Conservation (phyloP, 2,888 invertebrate species). For the Tinea pellionella region DNA sequence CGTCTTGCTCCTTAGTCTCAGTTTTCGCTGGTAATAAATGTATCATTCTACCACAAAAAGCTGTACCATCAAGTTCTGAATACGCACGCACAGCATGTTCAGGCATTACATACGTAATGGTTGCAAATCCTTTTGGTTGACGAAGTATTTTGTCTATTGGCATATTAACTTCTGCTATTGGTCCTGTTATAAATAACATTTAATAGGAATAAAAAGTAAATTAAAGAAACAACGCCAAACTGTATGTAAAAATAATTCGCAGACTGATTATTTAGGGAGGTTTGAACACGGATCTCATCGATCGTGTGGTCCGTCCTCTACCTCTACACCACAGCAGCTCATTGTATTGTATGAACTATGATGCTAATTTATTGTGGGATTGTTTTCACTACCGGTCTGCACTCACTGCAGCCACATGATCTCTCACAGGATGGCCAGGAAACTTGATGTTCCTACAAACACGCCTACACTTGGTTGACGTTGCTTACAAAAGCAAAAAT, state of each 20-base stretch:
- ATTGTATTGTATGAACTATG: too few relatives aligned
- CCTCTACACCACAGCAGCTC: too few relatives aligned
- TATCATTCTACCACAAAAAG: slow-evolving; percentile 91
- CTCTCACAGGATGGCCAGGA: too few relatives aligned
- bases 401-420: too few relatives aligned
- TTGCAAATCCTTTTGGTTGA: slow-evolving; percentile 92
- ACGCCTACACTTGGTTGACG: too few relatives aligned
- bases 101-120: slow-evolving; percentile 92
- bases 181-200: slow-evolving; percentile 64
- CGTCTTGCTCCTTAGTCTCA: slow-evolving; percentile 60
- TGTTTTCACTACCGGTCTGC: too few relatives aligned
- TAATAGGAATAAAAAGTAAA: slow-evolving; percentile 17
- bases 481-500: too few relatives aligned
- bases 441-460: too few relatives aligned
- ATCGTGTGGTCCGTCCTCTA: too few relatives aligned
- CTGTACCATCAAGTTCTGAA: slow-evolving; percentile 88
- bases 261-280: too few relatives aligned
- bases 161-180: slow-evolving; percentile 86
- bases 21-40: slow-evolving; percentile 91
- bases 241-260: background rate
- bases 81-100: slow-evolving; percentile 95
- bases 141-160: slow-evolving; percentile 87
- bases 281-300: too few relatives aligned
- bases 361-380: too few relatives aligned
- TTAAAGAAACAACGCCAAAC: slow-evolving; percentile 4